Base-by-base conservation (phyloP, 2,888 invertebrate genomes). In the Ophion obscuratus region DNA sequence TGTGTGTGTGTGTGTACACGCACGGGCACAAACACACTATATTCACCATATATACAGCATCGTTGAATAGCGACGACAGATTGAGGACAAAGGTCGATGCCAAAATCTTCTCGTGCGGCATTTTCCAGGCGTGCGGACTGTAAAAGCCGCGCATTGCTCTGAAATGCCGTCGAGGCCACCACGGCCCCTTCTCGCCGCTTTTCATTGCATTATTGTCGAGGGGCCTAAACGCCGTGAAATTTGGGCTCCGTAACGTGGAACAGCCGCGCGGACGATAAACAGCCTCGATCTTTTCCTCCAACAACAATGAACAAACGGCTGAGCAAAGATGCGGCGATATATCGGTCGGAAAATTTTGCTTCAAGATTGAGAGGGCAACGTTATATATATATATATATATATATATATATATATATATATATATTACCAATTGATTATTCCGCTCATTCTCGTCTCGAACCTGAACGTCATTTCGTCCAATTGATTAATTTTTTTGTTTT, bases 171-270 rank as follows among this genome's bases (percentile, higher is more conserved):
- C 47, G 47, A 47, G 14, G 47, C 47, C 47, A 10, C 47, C 3
- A 14, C 47, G 3, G 47, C 3, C 47, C 64, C 11, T n/a, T 40
- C 67, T 36, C 17, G 0, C n/a, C 5, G 36, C 67, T 67, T n/a
- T 31, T n/a, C 24, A 62, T 62, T 24, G 27, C 11, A 64, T 14
- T 14, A 64, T 27, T 59, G 73, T 59, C 36, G n/a, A 40, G 57
- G 47, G 40, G 44, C 36, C 78, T 78, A 74, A 79, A 78, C n/a
- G 74, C 83, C 83, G 57, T 74, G 67, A 78, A 83, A 83, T 79
- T 79, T 59, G 36, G 74, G 53, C 53, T 20, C 78, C 59, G 70
- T 14, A 14, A 79, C 70, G 68, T 68, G 74, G 20, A 74, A 47
- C 74, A 79, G 79, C 47, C 40, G 62, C 68, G 20, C 31, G 67